These are phyloP conservation scores for Sciurus vulgaris DNA, from an alignment of 2,797 vertebrate species.

Conservation along the genomic window DNA sequence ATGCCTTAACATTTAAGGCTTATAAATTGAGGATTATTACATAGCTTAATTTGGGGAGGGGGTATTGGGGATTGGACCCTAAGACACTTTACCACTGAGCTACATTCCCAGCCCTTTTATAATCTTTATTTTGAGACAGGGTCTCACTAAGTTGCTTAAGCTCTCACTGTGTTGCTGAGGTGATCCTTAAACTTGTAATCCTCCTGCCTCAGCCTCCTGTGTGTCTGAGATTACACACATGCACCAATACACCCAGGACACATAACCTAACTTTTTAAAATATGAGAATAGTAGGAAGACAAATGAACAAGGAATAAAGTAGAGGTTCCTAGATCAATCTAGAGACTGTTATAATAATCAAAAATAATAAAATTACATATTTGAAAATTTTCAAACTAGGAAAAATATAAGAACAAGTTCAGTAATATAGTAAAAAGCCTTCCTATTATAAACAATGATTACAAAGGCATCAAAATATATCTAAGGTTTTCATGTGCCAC, in stretches of 20 bases:
- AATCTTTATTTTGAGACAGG: no score
- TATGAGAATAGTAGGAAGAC: neutral
- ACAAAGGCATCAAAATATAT: neutral
- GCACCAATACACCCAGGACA: no score
- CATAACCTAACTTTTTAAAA: neutral
- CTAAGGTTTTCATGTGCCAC: neutral
- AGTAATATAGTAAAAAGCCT: neutral
- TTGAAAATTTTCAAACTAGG: slow-evolving; percentile 43
- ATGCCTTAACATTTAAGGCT: neutral
- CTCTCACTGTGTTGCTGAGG: no score
- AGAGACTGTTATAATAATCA: neutral
- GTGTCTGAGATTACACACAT: no score
- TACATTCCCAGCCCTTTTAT: no score
- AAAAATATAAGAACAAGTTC: slow-evolving; percentile 21
- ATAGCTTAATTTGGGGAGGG: neutral
- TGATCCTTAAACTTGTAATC: no score
- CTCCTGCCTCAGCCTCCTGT: no score
- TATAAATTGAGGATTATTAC: neutral
- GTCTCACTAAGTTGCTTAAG: no score
- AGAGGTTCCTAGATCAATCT: neutral
- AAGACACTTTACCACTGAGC: no score
- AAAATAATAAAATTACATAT: slow-evolving; percentile 56
- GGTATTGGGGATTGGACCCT: no score
- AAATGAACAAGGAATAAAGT: neutral
- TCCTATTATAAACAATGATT: neutral